Percentiles rank a stretch among this genome's conserved stretches.
Conservation (phyloP, 2,888 invertebrate genomes). For the Drosophila anomelani region DNA sequence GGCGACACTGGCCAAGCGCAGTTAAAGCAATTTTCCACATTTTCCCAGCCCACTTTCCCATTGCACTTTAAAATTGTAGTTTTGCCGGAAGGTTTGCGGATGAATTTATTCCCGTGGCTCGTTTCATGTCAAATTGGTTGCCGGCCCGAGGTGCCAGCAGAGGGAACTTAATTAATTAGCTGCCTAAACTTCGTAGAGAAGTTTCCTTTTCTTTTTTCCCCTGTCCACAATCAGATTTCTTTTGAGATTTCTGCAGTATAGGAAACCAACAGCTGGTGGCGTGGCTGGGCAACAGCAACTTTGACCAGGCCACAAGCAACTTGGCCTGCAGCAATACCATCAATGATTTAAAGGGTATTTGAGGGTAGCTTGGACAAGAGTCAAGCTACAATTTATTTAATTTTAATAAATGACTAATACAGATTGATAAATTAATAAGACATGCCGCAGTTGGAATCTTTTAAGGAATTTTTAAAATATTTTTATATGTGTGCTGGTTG, state of each 20-base stretch:
- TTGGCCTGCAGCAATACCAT: conserved; percentile 34
- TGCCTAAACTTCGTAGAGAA: conserved; percentile 62
- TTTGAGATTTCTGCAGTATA: conserved; percentile 48
- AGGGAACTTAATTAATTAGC: conserved; percentile 79
- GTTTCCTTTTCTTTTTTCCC: conserved; percentile 35
- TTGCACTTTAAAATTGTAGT: conserved; percentile 43
- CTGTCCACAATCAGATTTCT: conserved; percentile 69
- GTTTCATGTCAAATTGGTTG: conserved; percentile 20
- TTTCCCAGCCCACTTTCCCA: conserved; percentile 6
- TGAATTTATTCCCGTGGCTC: conserved; percentile 36
- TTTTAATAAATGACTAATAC: no score
- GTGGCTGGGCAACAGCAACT: conserved; percentile 28
- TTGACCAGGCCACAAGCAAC: conserved; percentile 30
- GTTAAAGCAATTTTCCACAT: conserved; percentile 66
- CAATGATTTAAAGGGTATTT: conserved; percentile 5
- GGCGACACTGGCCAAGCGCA: conserved; percentile 20
- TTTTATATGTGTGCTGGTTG: not conserved
- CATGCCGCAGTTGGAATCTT: not conserved
- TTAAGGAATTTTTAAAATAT: not conserved
- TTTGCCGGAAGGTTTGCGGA: conserved; percentile 6
- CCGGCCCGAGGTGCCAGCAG: conserved; percentile 6
- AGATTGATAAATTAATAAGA: not conserved
- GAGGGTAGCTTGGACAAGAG: not conserved
- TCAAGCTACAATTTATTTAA: no score
- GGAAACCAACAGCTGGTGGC: conserved; percentile 54